phyloP scores from a whole-genome alignment of 2,797 vertebrate genomes.

The Steatocranus sp. region DNA sequence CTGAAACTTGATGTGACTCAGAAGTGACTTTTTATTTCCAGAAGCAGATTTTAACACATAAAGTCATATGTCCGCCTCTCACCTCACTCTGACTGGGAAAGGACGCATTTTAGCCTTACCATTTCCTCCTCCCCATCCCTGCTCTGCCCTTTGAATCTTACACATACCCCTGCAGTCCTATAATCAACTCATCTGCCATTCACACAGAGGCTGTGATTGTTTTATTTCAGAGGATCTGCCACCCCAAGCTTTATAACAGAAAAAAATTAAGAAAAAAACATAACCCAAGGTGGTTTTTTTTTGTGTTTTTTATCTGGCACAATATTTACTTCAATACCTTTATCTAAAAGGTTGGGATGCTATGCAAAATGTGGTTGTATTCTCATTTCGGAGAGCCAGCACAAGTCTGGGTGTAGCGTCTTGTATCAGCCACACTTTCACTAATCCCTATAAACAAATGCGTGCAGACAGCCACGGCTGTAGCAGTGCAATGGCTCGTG shows the following conservation, averaged over 20 bases:
- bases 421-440: neutral
- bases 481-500: neutral
- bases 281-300: neutral
- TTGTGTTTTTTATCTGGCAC: neutral
- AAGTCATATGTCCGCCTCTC: constrained; percentile 9
- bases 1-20: neutral
- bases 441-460: neutral
- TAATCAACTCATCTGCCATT: neutral
- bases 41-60: constrained; percentile 32
- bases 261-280: neutral
- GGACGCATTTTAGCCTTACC: constrained; percentile 12
- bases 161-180: neutral
- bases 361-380: neutral
- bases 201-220: neutral
- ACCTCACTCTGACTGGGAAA: constrained; percentile 33
- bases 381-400: neutral
- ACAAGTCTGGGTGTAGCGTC: neutral
- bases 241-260: neutral
- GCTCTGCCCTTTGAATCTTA: neutral
- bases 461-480: neutral
- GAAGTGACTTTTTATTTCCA: constrained; percentile 14
- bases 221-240: neutral
- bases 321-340: neutral
- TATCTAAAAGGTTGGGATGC: neutral
- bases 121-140: neutral